Base-by-base conservation (phyloP, 2,888 invertebrate species). In the Congeria kusceri region DNA sequence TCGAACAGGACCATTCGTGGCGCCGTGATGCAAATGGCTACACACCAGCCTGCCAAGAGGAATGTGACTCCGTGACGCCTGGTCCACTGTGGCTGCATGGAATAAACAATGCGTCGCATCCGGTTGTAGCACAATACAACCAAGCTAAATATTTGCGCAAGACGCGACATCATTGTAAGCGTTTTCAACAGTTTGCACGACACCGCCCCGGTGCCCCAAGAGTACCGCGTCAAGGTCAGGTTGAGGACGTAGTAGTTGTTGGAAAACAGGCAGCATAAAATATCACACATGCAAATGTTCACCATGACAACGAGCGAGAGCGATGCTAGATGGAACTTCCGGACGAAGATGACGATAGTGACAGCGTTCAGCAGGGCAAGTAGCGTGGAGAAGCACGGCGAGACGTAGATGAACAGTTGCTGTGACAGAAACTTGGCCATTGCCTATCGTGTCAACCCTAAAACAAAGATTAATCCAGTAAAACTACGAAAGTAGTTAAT, bases 201-300 rank as follows among this genome's bases (percentile, higher is more conserved):
- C 5, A 65, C n/a, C 28, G 20, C 11, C 4, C 65, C 72, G 13
- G 58, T 46, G 7, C 13, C 28, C 72, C 64, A 65, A 11, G n/a
- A 9, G 13, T 57, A 64, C 0, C 15, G 9, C 11, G 64, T 58
- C 46, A 44, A 46, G 0, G 47, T 13, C 0, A 72, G 58, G 25
- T 65, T 72, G 44, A 20, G 3, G 3, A 58, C 44, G 47, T 72
- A 72, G 44, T 58, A 64, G 15, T 32, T 49, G 58, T 72, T 72
- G 9, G 72, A 65, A 23, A 64, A 18, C 0, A 44, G 20, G 28
- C 58, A 63, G 29, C 63, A 64, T n/a, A 65, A 57, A 49, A 58
- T 72, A 20, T 72, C 72, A 25, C 72, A 72, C 0, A 65, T 2
- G 47, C 72, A 72, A 27, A 72, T 72, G 58, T 72, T 72, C 15